phyloP scores from a whole-genome alignment of 1,140 invertebrate genomes.

The Drosophila prosaltans region DNA sequence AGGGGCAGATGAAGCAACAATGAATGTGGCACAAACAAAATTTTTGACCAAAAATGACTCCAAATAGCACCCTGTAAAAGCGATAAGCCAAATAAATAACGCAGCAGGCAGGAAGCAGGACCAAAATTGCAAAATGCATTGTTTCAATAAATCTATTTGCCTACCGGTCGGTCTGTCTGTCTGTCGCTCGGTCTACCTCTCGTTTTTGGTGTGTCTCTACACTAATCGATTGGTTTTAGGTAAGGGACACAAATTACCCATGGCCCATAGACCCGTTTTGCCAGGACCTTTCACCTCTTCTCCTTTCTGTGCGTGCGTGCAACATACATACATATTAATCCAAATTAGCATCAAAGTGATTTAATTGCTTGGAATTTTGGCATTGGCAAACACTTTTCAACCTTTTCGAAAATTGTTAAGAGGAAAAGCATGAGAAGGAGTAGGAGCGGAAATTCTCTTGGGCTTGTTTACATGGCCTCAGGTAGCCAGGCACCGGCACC shows the following conservation, averaged over 20 bases:
- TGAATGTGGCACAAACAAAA: conserved; percentile 63
- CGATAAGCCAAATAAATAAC: conserved; percentile 81
- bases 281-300: no score
- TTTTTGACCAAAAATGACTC: conserved; percentile 42
- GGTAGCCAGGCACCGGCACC: conserved; percentile 22
- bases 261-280: conserved; percentile 36
- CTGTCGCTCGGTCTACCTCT: background rate
- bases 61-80: conserved; percentile 22
- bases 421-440: no score
- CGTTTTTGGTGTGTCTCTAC: background rate
- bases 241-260: conserved; percentile 58
- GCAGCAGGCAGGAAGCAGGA: conserved; percentile 39
- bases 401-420: conserved; percentile 43
- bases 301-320: background rate
- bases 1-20: conserved; percentile 28
- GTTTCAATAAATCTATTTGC: conserved; percentile 60
- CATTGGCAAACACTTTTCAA: conserved; percentile 78
- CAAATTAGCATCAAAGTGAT: conserved; percentile 83
- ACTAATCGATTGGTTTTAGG: conserved; percentile 7
- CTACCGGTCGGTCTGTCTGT: background rate
- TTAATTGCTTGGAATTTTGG: conserved; percentile 83
- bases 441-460: background rate
- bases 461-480: conserved; percentile 71
- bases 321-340: conserved; percentile 79
- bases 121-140: conserved; percentile 48